Percentiles rank a stretch among this genome's conserved stretches.
Evolutionary conservation across 2,797 vertebrate genomes (phyloP).

Genomic region (Falco peregrinus): DNA sequence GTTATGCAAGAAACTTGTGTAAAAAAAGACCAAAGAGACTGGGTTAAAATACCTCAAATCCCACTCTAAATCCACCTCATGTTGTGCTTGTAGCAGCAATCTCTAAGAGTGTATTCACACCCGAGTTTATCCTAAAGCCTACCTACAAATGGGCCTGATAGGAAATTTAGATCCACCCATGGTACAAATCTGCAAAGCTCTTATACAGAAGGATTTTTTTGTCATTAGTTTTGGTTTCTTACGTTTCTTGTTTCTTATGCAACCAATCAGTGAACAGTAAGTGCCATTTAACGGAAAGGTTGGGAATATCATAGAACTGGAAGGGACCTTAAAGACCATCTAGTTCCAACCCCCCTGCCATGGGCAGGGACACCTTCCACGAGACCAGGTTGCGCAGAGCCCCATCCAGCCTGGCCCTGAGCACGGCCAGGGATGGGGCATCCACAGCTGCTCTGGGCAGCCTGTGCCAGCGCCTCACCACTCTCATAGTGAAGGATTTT

Average conservation of each 20-base stretch:
- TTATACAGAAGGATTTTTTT: neutral
- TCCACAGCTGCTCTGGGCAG: too few species aligned
- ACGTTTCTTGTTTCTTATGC: neutral
- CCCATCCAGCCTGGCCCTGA: too few species aligned
- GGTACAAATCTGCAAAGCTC: neutral
- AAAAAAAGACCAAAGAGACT: neutral
- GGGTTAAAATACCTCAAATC: neutral
- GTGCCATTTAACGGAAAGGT: fast-evolving
- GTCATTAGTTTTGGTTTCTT: neutral
- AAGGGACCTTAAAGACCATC: too few species aligned
- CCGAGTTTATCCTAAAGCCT: neutral
- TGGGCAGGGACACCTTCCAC: too few species aligned
- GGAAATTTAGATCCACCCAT: neutral
- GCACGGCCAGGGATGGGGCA: too few species aligned
- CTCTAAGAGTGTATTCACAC: neutral
- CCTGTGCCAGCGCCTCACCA: too few species aligned
- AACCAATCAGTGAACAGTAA: neutral
- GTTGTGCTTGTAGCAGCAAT: neutral
- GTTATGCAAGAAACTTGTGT: neutral
- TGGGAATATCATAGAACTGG: neutral
- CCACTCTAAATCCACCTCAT: neutral
- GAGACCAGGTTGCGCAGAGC: too few species aligned
- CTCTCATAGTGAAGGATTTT: too few species aligned
- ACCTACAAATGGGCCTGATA: neutral
- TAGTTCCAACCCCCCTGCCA: too few species aligned